Percentiles rank a stretch among this genome's conserved stretches.
Evolutionary conservation across 1,140 invertebrate genomes (phyloP).

Genomic region (Samia ricini): DNA sequence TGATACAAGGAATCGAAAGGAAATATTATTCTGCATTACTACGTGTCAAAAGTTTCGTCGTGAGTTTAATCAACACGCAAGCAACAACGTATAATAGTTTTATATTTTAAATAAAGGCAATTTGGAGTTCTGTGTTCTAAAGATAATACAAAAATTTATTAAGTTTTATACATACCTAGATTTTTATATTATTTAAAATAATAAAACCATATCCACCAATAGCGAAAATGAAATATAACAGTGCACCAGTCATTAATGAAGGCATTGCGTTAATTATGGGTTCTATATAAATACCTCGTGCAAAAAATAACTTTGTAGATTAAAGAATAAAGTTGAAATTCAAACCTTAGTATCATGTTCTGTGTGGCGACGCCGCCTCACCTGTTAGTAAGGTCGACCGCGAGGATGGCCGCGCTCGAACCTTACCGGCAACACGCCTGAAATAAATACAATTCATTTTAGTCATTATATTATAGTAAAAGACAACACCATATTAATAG

Average conservation of each 20-base stretch:
- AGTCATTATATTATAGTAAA: not conserved
- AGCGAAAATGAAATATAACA: conserved; percentile 25
- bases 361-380: conserved; percentile 71
- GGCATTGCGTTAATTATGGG: conserved; percentile 15
- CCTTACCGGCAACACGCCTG: conserved; percentile 61
- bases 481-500: no score
- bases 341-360: conserved; percentile 76
- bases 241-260: conserved; percentile 24
- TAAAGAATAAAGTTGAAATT: conserved; percentile 62
- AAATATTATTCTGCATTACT: no score
- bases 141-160: no score
- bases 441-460: conserved; percentile 29
- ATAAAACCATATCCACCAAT: conserved; percentile 7
- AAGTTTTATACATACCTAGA: no score
- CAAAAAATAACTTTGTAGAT: conserved; percentile 7
- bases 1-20: no score
- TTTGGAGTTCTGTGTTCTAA: no score
- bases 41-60: no score
- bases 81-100: no score
- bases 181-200: no score
- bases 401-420: conserved; percentile 56
- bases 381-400: conserved; percentile 74
- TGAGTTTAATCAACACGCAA: no score
- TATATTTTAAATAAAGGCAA: no score
- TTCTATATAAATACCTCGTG: not conserved